A percentile compares a stretch with the other conserved stretches of the same genome.
phyloP scores from a whole-genome alignment of 2,113 vertebrate species.

The Chaenocephalus aceratus region DNA sequence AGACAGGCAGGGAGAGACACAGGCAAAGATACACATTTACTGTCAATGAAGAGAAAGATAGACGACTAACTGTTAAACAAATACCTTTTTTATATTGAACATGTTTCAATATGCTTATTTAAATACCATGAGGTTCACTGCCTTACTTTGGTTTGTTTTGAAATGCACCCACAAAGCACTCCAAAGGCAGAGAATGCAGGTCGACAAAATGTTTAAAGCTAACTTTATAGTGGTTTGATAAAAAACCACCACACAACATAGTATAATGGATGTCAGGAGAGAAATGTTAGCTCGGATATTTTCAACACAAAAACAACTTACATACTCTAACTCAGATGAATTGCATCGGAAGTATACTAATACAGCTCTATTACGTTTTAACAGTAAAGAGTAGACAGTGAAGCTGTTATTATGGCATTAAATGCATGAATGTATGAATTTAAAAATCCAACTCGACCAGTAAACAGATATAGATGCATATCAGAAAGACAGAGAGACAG shows the following conservation, averaged over 20 bases:
- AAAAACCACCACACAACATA: conserved; percentile 10
- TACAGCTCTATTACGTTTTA: neutral
- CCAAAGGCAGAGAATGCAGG: neutral
- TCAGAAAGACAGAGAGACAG: neutral
- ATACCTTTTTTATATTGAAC: too few species aligned
- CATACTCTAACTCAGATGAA: conserved; percentile 2
- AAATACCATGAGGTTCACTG: neutral
- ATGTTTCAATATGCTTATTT: neutral
- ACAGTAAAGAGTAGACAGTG: neutral
- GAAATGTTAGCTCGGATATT: neutral
- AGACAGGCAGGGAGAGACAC: neutral
- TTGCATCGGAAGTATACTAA: neutral
- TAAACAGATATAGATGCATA: neutral
- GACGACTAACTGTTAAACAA: too few species aligned
- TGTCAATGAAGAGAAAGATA: neutral
- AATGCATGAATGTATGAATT: neutral
- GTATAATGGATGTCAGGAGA: conserved; percentile 3
- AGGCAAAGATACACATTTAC: neutral
- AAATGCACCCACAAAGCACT: conserved; percentile 13
- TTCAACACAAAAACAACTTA: neutral
- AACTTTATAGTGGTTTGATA: neutral
- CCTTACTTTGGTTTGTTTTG: conserved; percentile 12
- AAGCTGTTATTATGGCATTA: neutral
- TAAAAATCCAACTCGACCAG: neutral
- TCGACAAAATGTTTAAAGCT: neutral